Percentiles rank a stretch among this genome's conserved stretches.
phyloP scores from a whole-genome alignment of 1,140 invertebrate species.

The Papilio machaon region DNA sequence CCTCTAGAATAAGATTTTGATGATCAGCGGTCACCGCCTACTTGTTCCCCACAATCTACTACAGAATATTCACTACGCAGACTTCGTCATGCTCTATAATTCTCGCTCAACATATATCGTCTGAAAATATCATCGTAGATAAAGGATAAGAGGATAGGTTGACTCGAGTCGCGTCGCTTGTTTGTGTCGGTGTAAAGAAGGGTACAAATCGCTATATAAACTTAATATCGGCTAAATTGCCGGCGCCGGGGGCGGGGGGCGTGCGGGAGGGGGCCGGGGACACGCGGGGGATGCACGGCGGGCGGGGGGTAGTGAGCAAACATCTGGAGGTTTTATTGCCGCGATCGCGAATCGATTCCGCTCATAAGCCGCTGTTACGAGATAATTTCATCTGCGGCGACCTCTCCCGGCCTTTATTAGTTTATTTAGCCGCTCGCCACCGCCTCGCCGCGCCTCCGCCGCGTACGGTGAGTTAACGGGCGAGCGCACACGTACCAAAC shows the following conservation, averaged over 20 bases:
- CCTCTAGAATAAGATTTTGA: background rate
- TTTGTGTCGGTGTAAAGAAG: slow-evolving; percentile 66
- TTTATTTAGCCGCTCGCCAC: slow-evolving; percentile 58
- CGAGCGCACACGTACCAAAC: background rate
- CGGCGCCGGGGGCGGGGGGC: slow-evolving; percentile 57
- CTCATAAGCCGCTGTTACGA: slow-evolving; percentile 70
- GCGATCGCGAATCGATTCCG: slow-evolving; percentile 77
- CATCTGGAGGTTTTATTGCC: slow-evolving; percentile 76
- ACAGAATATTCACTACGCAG: background rate
- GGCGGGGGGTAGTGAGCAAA: slow-evolving; percentile 59
- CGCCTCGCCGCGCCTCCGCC: background rate
- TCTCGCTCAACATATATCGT: background rate
- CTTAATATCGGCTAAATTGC: slow-evolving; percentile 78
- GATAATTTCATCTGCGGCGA: slow-evolving; percentile 68
- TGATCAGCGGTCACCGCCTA: background rate
- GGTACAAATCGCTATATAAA: slow-evolving; percentile 80
- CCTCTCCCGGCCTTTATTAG: slow-evolving; percentile 58
- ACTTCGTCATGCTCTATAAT: background rate
- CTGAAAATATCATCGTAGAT: background rate
- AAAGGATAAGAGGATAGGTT: background rate
- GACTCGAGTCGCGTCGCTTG: slow-evolving; percentile 43
- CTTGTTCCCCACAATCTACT: background rate
- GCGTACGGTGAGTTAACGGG: background rate
- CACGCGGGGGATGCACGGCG: too few relatives aligned
- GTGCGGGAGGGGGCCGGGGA: slow-evolving; percentile 33